Evolutionary conservation across 35 echinoderm and acorn worm genomes (phyloP), one percentile per base, ranked within the genome.

Genomic region (Diadema setosum): DNA sequence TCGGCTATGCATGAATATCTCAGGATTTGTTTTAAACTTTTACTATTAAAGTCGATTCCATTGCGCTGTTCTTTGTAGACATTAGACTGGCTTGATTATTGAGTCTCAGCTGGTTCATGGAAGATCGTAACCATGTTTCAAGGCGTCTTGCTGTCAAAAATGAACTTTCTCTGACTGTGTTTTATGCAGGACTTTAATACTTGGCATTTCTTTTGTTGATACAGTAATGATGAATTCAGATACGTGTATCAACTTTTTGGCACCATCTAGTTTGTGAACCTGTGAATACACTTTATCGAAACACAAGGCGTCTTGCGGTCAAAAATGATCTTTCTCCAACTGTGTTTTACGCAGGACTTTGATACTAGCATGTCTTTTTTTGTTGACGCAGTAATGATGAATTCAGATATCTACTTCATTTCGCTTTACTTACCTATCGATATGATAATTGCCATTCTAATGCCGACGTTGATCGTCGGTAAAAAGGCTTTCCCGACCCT

Each of bases 231-330:
- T n/a, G n/a, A n/a, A n/a, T n/a, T n/a, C n/a, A n/a, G n/a, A n/a
- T n/a, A n/a, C n/a, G n/a, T 9, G 27, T 70, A 70, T 70, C 64
- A 70, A 70, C 64, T 70, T 70, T 70, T 70, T 70, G 64, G 64
- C 31, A 70, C 64, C 64, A 70, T 33, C 64, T 70, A 70, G 64
- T 70, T 70, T 70, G 9, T 70, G 64, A 26, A 70, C 64, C 64
- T 70, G 64, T 70, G 64, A 70, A 70, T 70, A 70, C 64, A 70
- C 64, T 70, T 70, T 70, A 70, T 70, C 64, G 31, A 70, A 70
- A 70, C 64, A 70, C 31, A 26, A 14, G 64, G 9, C 9, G 27
- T 70, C 64, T n/a, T n/a, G 50, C 50, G 23, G 64, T 70, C 64
- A 26, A 70, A 70, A 33, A 70, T 8, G 64, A 25, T 70, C 31